These are phyloP conservation scores for Dendroctonus valens DNA, from an alignment of 1,140 invertebrate genomes.

Conservation along the genomic window DNA sequence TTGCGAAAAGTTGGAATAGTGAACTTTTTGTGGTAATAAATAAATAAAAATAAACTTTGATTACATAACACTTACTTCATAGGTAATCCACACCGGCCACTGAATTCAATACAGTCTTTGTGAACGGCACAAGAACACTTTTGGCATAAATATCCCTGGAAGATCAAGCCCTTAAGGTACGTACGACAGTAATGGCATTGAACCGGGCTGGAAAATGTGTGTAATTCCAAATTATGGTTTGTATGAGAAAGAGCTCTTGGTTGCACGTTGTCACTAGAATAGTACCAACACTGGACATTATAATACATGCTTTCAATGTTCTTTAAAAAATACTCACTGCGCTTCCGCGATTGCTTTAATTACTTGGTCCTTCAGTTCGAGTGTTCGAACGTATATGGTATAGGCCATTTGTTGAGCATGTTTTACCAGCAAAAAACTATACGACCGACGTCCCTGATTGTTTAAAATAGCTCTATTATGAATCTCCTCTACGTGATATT, in stretches of 20 bases:
- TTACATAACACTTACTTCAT: too few species aligned
- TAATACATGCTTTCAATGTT: too few species aligned
- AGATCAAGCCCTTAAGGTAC: slow-evolving; percentile 85
- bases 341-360: slow-evolving; percentile 89
- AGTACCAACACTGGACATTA: background rate
- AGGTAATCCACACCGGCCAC: slow-evolving; percentile 29
- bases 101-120: slow-evolving; percentile 66
- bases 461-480: slow-evolving; percentile 62
- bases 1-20: too few species aligned
- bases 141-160: slow-evolving; percentile 75
- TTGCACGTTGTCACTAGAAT: slow-evolving; percentile 80
- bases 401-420: slow-evolving; percentile 79
- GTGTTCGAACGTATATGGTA: slow-evolving; percentile 86
- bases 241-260: slow-evolving; percentile 74
- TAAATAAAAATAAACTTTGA: too few species aligned
- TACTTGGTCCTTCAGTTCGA: slow-evolving; percentile 86
- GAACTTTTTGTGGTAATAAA: too few species aligned
- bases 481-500: slow-evolving; percentile 84
- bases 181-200: slow-evolving; percentile 82
- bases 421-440: slow-evolving; percentile 81
- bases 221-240: slow-evolving; percentile 84
- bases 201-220: slow-evolving; percentile 80
- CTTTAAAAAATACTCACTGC: slow-evolving; percentile 62
- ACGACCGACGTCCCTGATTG: slow-evolving; percentile 71
- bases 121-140: slow-evolving; percentile 72